Percentiles rank a stretch among this genome's conserved stretches.
These are phyloP conservation scores for Zaprionus bogoriensis DNA, from an alignment of 2,888 invertebrate species.

Conservation along the genomic window DNA sequence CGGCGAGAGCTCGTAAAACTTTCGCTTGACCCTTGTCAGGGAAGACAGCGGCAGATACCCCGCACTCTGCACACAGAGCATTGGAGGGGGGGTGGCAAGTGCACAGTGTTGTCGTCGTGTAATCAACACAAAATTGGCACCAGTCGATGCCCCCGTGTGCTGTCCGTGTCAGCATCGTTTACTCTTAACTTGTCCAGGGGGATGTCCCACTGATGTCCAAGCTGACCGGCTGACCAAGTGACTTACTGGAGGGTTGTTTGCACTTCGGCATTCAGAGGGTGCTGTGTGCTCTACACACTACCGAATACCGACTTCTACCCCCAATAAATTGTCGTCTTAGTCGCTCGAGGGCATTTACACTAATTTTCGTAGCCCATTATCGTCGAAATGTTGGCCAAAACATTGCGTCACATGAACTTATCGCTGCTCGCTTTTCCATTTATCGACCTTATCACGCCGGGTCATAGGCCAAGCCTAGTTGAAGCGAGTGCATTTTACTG, in stretches of 20 bases:
- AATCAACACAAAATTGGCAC: slow-evolving; percentile 74
- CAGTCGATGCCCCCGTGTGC: slow-evolving; percentile 47
- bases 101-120: slow-evolving; percentile 43
- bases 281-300: slow-evolving; percentile 14
- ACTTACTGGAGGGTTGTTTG: slow-evolving; percentile 58
- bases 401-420: slow-evolving; percentile 23
- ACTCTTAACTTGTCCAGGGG: slow-evolving; percentile 45
- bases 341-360: slow-evolving; percentile 32
- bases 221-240: slow-evolving; percentile 55
- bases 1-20: slow-evolving; percentile 54
- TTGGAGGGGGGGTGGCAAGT: slow-evolving; percentile 34
- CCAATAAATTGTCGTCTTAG: slow-evolving; percentile 62
- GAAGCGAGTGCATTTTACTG: slow-evolving; percentile 41
- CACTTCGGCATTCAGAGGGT: neutral
- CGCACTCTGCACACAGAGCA: neutral
- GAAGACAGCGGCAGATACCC: slow-evolving; percentile 6
- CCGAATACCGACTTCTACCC: too few species aligned
- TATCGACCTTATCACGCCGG: slow-evolving; percentile 55
- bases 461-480: slow-evolving; percentile 53
- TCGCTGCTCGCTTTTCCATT: slow-evolving; percentile 44
- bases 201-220: neutral
- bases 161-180: slow-evolving; percentile 66
- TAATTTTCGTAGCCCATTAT: slow-evolving; percentile 40
- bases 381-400: slow-evolving; percentile 5
- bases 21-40: slow-evolving; percentile 71